Conservation (phyloP, 2,888 invertebrate species). For the Syritta pipiens region DNA sequence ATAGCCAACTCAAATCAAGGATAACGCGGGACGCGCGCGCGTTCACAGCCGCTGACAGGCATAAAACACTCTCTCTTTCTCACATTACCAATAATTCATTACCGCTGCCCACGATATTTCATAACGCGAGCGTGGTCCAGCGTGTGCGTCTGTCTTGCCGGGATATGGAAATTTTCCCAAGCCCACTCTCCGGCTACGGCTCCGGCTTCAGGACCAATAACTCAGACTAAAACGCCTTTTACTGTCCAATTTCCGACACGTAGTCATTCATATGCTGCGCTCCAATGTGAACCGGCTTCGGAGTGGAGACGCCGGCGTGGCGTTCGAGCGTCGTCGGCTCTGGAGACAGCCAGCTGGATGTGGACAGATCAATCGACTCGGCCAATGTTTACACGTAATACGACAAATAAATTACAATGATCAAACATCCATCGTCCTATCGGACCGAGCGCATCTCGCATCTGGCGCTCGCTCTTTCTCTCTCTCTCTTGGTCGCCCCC, state of each 20-base stretch:
- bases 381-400: constrained; percentile 79
- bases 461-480: constrained; percentile 18
- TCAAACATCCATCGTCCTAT: constrained; percentile 68
- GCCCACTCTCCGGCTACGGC: too few species aligned
- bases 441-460: constrained; percentile 45
- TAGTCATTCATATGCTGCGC: constrained; percentile 73
- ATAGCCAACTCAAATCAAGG: constrained; percentile 62
- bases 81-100: constrained; percentile 65
- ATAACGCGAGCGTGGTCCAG: constrained; percentile 38
- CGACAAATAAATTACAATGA: constrained; percentile 78
- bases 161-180: constrained; percentile 66
- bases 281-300: too few species aligned
- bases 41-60: constrained; percentile 45
- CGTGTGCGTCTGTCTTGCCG: constrained; percentile 5
- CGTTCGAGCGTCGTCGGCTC: too few species aligned
- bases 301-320: not conserved
- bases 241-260: constrained; percentile 76
- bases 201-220: constrained; percentile 71
- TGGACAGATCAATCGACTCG: constrained; percentile 71
- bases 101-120: constrained; percentile 65
- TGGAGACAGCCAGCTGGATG: constrained; percentile 67
- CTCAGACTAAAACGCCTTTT: constrained; percentile 76
- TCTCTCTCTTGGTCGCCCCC: not conserved
- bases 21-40: constrained; percentile 45
- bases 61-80: constrained; percentile 62